Percentiles rank a stretch among this genome's conserved stretches.
Evolutionary conservation across 2,888 invertebrate species (phyloP).

Genomic region (Seira sanloemensis): DNA sequence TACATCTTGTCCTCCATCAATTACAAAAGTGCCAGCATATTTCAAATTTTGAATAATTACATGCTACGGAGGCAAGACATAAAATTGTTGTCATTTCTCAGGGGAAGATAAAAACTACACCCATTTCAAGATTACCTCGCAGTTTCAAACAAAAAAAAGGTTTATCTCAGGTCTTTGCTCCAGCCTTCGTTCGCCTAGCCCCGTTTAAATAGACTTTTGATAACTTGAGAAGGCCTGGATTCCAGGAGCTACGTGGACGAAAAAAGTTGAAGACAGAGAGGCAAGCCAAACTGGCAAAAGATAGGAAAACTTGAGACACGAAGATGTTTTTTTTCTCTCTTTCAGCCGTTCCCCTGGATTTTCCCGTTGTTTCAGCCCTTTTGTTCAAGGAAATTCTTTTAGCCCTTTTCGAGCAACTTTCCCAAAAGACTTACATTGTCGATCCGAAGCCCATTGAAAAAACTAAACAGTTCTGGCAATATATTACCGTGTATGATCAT

Average conservation of each 20-base stretch:
- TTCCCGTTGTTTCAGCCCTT: not conserved
- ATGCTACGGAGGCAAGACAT: constrained; percentile 52
- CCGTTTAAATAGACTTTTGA: constrained; percentile 7
- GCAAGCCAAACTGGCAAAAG: not conserved
- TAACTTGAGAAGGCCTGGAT: not conserved
- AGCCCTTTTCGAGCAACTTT: not conserved
- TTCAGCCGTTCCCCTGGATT: no score
- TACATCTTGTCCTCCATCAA: constrained; percentile 67
- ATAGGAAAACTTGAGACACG: no score
- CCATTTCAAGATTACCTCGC: constrained; percentile 50
- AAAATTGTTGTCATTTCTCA: constrained; percentile 63
- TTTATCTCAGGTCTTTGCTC: not conserved
- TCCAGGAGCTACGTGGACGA: no score
- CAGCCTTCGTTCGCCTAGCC: not conserved
- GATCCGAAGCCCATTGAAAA: constrained; percentile 5
- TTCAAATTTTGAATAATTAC: constrained; percentile 70
- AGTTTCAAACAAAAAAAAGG: constrained; percentile 7
- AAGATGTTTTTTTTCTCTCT: no score
- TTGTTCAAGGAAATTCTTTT: not conserved
- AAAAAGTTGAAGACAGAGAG: not conserved
- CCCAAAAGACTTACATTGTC: not conserved
- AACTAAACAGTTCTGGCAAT: constrained; percentile 16
- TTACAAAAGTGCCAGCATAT: constrained; percentile 68
- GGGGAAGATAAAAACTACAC: constrained; percentile 50
- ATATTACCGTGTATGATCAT: constrained; percentile 31